Base-by-base conservation (phyloP, 2,888 invertebrate species). In the Ypsolopha scabrella region DNA sequence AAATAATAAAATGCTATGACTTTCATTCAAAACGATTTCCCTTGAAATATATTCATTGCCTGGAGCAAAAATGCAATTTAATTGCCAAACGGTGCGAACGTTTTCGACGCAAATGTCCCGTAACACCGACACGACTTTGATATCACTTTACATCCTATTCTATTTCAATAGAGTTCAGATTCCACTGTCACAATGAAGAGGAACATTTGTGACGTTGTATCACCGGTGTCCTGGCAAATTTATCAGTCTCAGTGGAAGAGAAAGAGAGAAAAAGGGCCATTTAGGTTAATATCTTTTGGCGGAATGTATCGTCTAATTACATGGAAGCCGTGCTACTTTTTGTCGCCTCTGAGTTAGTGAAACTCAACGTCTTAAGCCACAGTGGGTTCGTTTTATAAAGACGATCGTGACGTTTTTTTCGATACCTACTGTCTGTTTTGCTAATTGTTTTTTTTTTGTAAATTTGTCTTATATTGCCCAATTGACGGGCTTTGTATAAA, bases 221-320 rank as follows among this genome's bases (percentile, higher is more conserved):
- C 24, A 24, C 24, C 24, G 11, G n/a, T 46, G 46, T 46, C 46
- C 33, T 46, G 46, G 35, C 46, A 46, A 34, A 46, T 46, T 46
- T 46, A 46, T 46, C 46, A 2, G 24, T 24, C 46, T 46, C 6
- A 11, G n/a, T 33, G 33, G 24, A 24, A 46, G 35, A 46, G 55
- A 55, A 55, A 52, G 53, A 43, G 57, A 62, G 56, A 68, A 67
- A 70, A 67, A 70, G 54, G 60, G 62, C 60, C 67, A 72, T 75
- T 74, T 68, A 65, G 65, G 67, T 68, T 73, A 75, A 75, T 73
- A 68, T 63, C 67, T 65, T 59, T 58, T 35, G 60, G 55, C 55
- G 67, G 64, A 69, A 73, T 70, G 72, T 73, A 73, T 74, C 65
- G 69, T 65, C 70, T 76, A 75, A 77, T 78, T 78, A 75, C 65